Base-by-base conservation (phyloP, 30 jellyfish, hydroid and myxozoan genomes). In the Pelagia noctiluca region DNA sequence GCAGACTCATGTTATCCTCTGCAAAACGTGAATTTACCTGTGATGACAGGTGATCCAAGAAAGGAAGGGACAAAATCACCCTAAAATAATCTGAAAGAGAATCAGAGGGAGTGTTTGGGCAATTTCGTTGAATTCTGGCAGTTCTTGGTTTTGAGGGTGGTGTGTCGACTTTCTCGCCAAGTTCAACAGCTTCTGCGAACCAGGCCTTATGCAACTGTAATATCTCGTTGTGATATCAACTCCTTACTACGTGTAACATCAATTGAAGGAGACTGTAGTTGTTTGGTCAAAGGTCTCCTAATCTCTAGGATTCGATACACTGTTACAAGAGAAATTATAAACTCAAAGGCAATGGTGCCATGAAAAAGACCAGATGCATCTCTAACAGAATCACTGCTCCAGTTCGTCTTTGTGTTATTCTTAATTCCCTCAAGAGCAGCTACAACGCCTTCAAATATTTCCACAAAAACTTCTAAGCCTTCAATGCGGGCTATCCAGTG, bases 401-500 rank as follows among this genome's bases (percentile, higher is more conserved):
- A 79, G 46, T 74, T 13, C 13, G 60, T 34, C 35, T 62, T 74
- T 25, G 10, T 46, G 29, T 83, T 83, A 38, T 54, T 30, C 22
- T 42, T 1, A 2, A 80, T 81, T 13, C 48, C 81, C 29, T 69
- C 71, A 21, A 88, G 36, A 64, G 89, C 38, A 13, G 53, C 80
- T n/a, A 64, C 79, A 52, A 80, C 80, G 13, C 88, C 83, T 1
- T n/a, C 36, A 82, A 60, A 52, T 8, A 89, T 37, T 49, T 75
- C 86, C 26, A 50, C 50, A 60, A 89, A 75, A 23, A 46, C 74
- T 24, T 76, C 80, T 0, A 88, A 61, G 46, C 95, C 91, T 34
- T 76, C 89, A 34, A 89, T 46, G 11, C 95, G 84, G 53, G 38
- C 82, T 26, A 81, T n/a, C 91, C 97, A 89, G 31, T 88, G 72